Evolutionary conservation across 2,888 invertebrate species (phyloP).

Genomic region (Ochropacha duplaris): DNA sequence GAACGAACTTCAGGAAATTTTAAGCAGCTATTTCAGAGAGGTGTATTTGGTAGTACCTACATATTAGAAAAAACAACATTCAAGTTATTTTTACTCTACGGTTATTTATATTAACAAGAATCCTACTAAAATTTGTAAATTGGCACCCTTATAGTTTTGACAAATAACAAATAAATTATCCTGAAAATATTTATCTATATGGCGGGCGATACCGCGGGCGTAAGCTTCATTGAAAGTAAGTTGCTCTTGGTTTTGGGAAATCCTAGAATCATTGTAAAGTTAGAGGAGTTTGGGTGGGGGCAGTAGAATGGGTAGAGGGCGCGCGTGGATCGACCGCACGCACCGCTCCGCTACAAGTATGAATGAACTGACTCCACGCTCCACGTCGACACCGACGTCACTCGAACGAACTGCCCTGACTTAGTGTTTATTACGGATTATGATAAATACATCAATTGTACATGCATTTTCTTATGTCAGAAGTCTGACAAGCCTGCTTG

Average conservation of each 20-base stretch:
- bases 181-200: too few species aligned
- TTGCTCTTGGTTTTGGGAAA: slow-evolving; percentile 1
- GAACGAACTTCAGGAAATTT: background rate
- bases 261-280: background rate
- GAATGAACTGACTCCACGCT: slow-evolving; percentile 8
- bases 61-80: background rate
- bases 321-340: background rate
- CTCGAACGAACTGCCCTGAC: slow-evolving; percentile 5
- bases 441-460: slow-evolving; percentile 22
- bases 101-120: too few species aligned
- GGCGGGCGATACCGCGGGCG: too few species aligned
- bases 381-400: slow-evolving; percentile 10
- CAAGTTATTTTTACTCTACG: background rate
- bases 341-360: background rate
- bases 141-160: too few species aligned
- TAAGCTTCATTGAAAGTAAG: background rate
- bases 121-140: too few species aligned
- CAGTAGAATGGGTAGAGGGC: background rate
- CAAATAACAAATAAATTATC: too few species aligned
- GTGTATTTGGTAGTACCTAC: background rate
- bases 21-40: background rate
- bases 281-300: background rate
- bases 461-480: too few species aligned
- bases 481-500: too few species aligned
- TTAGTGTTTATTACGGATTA: slow-evolving; percentile 30